These are phyloP conservation scores for Stegostoma tigrinum DNA, from an alignment of 2,113 vertebrate genomes.

Conservation along the genomic window DNA sequence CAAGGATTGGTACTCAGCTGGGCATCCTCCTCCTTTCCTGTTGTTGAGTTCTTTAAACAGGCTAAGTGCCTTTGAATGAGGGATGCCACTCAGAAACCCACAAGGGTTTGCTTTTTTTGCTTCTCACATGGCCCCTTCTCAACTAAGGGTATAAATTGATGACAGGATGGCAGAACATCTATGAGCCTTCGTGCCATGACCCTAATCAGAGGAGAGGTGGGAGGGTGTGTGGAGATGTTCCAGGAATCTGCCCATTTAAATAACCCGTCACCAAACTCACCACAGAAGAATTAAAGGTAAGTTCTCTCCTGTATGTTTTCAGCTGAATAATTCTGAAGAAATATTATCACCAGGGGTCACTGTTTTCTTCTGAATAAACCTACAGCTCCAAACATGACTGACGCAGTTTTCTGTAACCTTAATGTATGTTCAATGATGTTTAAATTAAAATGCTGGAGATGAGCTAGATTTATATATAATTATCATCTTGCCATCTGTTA, in stretches of 20 bases:
- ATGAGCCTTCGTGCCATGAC: background rate
- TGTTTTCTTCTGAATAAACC: conserved; percentile 19
- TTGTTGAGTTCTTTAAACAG: background rate
- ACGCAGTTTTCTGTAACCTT: background rate
- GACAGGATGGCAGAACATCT: background rate
- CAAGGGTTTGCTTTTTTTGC: background rate
- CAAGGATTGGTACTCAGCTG: background rate
- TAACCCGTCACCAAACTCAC: too few relatives aligned
- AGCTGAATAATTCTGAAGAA: background rate
- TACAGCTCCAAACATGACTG: background rate
- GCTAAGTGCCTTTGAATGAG: background rate
- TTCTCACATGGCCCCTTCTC: background rate
- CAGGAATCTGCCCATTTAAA: background rate
- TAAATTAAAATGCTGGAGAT: background rate
- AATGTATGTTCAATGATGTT: background rate
- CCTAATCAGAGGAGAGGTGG: background rate
- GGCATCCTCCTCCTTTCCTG: background rate
- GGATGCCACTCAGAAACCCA: background rate
- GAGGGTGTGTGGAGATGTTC: background rate
- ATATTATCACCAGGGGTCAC: conserved; percentile 20
- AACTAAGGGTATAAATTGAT: background rate
- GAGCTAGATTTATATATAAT: conserved; percentile 3
- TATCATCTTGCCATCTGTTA: background rate
- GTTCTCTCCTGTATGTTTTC: background rate
- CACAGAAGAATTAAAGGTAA: background rate